Percentiles rank a stretch among this genome's conserved stretches.
phyloP scores from a whole-genome alignment of 2,797 vertebrate species.

The Harpagifer antarcticus region DNA sequence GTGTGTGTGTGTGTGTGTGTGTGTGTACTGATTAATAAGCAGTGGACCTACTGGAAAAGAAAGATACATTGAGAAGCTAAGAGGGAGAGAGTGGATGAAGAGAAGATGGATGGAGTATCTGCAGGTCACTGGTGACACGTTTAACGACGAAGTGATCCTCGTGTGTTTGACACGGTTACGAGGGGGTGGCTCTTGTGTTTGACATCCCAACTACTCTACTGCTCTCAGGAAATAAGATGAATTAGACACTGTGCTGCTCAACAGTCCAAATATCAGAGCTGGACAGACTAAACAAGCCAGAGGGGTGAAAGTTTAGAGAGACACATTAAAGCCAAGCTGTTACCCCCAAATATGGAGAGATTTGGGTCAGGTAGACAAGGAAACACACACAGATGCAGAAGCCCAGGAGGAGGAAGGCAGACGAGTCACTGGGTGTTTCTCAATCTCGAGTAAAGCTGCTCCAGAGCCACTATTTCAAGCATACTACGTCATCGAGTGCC shows the following conservation, averaged over 20 bases:
- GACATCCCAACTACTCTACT: slow-evolving; percentile 72
- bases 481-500: no score
- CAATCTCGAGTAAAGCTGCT: no score
- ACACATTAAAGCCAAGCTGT: slow-evolving; percentile 60
- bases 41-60: slow-evolving; percentile 14
- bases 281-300: slow-evolving; percentile 82
- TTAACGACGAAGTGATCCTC: slow-evolving; percentile 69
- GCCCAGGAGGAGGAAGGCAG: slow-evolving; percentile 12
- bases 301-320: slow-evolving; percentile 77
- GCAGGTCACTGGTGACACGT: slow-evolving; percentile 70
- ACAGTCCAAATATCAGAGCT: slow-evolving; percentile 76
- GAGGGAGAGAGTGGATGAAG: slow-evolving; percentile 35
- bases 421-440: slow-evolving; percentile 19
- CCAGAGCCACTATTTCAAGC: no score
- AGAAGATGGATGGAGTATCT: slow-evolving; percentile 48
- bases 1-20: neutral
- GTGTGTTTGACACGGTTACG: slow-evolving; percentile 80
- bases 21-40: slow-evolving; percentile 43
- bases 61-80: slow-evolving; percentile 38
- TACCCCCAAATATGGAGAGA: slow-evolving; percentile 81
- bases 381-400: slow-evolving; percentile 41
- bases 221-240: slow-evolving; percentile 70
- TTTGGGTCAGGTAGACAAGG: slow-evolving; percentile 63
- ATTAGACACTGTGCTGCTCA: slow-evolving; percentile 68
- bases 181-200: slow-evolving; percentile 74